Base-by-base conservation (phyloP, 1,140 invertebrate genomes). In the Pachypsylla venusta region DNA sequence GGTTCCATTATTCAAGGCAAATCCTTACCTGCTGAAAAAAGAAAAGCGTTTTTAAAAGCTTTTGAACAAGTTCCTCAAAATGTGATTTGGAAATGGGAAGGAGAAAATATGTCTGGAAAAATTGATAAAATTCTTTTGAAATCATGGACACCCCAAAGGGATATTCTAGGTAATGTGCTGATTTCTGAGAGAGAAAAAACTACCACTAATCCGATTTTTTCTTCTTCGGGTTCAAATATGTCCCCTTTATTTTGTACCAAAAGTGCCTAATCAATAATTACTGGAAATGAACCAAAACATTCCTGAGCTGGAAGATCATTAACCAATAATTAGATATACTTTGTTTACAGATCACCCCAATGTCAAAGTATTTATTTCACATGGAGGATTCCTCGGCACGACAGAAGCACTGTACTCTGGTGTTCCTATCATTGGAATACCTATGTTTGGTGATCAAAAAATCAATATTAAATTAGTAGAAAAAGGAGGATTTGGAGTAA, bases 11-110 rank as follows among this genome's bases (percentile, higher is more conserved):
- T 58, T 26, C 35, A 53, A 13, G 56, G 39, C 14, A 12, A 10
- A 20, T 25, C 59, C 20, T 16, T 60, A 16, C 14, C 20, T 12
- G 5, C 13, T 16, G 53, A 56, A 22, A 62, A 48, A 53, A 16
- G 48, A 28, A n/a, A 25, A 16, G 16, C 14, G 1, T 58, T 62
- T 42, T n/a, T 57, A 5, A 14, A 58, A 1, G 53, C 40, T 2
- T 64, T 64, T 25, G 39, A 55, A 4, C 58, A 58, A 35, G 62
- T 84, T 0, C 79, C 79, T 20, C 75, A 80, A 35, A 77, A 74
- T 27, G 73, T 84, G 0, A 62, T 85, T 0, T 83, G 79, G 81
- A 85, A 85, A 66, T 85, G 76, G 73, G 81, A 84, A 66, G 74
- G 73, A 2, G 74, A 54, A 57, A 60, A 60, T 25, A 53, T 48